Percentiles rank a stretch among this genome's conserved stretches.
Evolutionary conservation across 2,113 vertebrate genomes (phyloP).

Genomic region (Lampris incognitus): DNA sequence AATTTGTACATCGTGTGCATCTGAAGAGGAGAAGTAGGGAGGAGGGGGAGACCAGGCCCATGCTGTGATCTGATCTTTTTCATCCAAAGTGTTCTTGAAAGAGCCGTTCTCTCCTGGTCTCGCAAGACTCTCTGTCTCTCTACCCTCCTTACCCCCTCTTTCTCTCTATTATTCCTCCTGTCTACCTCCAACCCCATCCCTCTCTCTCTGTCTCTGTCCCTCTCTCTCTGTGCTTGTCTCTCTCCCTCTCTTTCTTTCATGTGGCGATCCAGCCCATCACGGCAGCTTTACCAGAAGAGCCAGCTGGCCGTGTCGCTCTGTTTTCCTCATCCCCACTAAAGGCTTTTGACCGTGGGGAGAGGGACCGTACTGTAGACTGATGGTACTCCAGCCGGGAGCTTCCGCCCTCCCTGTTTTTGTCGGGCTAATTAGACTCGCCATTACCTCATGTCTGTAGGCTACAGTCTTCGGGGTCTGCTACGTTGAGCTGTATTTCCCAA

Average conservation of each 20-base stretch:
- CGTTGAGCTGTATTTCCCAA: conserved; percentile 65
- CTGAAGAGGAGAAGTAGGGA: conserved; percentile 42
- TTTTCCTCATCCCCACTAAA: conserved; percentile 68
- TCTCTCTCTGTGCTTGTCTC: conserved; percentile 4
- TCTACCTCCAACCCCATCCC: background rate
- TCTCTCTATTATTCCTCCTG: background rate
- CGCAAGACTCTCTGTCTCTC: conserved; percentile 41
- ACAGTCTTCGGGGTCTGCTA: conserved; percentile 59
- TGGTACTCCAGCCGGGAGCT: conserved; percentile 50
- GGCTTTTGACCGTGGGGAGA: conserved; percentile 61
- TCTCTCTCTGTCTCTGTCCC: conserved; percentile 30
- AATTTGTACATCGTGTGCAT: conserved; percentile 47
- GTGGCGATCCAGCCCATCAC: conserved; percentile 62
- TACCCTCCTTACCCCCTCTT: background rate
- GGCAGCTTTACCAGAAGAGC: conserved; percentile 34
- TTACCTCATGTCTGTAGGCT: conserved; percentile 78
- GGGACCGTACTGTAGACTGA: conserved; percentile 45
- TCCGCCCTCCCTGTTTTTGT: conserved; percentile 61
- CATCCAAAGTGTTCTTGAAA: conserved; percentile 32
- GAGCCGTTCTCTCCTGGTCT: conserved; percentile 5
- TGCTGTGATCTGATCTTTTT: conserved; percentile 61
- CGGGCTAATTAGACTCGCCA: conserved; percentile 63
- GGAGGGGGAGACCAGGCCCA: conserved; percentile 29
- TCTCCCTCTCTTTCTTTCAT: conserved; percentile 55
- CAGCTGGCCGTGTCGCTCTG: conserved; percentile 52